Evolutionary conservation across 1,140 invertebrate species (phyloP), one percentile per base, ranked within the genome.

Genomic region (Calycopis cecrops): DNA sequence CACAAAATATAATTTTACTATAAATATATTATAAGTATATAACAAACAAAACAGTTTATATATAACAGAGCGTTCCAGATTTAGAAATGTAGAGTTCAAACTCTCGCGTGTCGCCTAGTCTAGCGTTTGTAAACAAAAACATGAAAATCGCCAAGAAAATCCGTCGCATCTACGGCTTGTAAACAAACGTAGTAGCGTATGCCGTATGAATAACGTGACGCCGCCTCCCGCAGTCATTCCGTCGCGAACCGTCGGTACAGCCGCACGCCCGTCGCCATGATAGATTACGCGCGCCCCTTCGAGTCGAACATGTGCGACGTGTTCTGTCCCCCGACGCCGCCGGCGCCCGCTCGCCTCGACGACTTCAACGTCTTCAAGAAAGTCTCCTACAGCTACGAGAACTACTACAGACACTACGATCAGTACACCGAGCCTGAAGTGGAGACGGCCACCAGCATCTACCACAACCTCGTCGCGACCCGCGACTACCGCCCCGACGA

Each of bases 301-400:
- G 81, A 82, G 14, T 69, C 70, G 56, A 77, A 70, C 69, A 85
- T 83, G 79, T 77, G 72, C 71, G 79, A 84, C 21, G 21, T 28
- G 10, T 78, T 81, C 58, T 63, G 65, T 18, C 52, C 73, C 37
- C 68, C 73, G 44, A 55, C 73, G 48, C 65, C 76, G 35, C 64
- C 78, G 56, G 73, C 73, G 63, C 73, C 78, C 60, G 78, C 74
- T 57, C 76, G 78, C 55, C 79, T 86, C 60, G 83, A 80, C 51
- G 76, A 77, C 65, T 85, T 85, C 65, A 71, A 74, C 62, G 78
- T 81, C 50, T 81, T 81, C 72, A 83, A 74, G 60, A 84, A 33
- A 17, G 40, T 11, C 16, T 54, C 73, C n/a, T 80, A 78, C 63
- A 75, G 74, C 52, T 84, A 86, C 61, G 73, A 73, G 1, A 77